phyloP scores from a whole-genome alignment of 2,113 vertebrate species.

The Cisticola juncidis region DNA sequence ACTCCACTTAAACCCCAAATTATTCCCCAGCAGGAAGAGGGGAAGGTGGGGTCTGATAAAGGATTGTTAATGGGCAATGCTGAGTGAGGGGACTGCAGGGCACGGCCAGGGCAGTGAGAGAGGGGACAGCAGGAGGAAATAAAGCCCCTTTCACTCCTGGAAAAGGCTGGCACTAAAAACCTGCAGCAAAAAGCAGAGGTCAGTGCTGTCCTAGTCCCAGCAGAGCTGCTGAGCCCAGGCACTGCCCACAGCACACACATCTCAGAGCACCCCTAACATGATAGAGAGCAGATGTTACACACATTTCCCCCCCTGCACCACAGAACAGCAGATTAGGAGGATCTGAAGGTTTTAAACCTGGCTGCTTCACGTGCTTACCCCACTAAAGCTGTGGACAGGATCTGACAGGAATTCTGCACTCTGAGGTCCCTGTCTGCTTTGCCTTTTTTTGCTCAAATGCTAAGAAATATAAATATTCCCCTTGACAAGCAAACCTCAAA shows the following conservation, averaged over 20 bases:
- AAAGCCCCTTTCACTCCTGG: not conserved
- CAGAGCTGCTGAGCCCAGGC: not conserved
- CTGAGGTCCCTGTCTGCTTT: not conserved
- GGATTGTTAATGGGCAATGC: not conserved
- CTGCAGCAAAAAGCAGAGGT: not conserved
- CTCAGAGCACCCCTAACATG: not conserved
- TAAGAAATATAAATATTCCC: not conserved
- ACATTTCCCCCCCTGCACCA: not conserved
- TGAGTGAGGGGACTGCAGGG: not conserved
- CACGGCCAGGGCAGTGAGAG: not conserved
- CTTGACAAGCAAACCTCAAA: not conserved
- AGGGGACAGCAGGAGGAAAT: not conserved
- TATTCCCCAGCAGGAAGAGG: not conserved
- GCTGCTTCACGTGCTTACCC: not conserved
- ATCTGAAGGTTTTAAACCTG: not conserved
- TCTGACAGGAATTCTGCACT: not conserved
- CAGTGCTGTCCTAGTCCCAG: not conserved
- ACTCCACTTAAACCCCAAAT: not conserved
- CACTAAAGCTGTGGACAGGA: not conserved
- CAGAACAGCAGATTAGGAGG: not conserved
- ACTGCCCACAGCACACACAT: not conserved
- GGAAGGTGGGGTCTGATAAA: not conserved
- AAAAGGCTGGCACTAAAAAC: not conserved
- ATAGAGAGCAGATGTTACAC: not conserved
- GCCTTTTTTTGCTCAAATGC: not conserved